Base-by-base conservation (phyloP, 35 echinoderm and acorn worm species). In the Ophiothrix spiculata region DNA sequence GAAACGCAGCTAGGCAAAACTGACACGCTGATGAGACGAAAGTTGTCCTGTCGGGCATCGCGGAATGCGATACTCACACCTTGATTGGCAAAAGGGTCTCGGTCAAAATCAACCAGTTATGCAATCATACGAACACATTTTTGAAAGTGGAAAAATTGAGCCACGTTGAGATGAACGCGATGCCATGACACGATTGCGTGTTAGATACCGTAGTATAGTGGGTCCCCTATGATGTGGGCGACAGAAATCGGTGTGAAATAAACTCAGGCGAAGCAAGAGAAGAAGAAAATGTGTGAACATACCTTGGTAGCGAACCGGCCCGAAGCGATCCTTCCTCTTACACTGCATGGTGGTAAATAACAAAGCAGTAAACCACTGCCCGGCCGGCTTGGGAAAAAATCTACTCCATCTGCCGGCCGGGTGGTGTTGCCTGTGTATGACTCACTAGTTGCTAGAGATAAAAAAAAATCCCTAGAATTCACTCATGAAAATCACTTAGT, bases 361-460 rank as follows among this genome's bases (percentile, higher is more conserved):
- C 60, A 69, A 69, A 69, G 60, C 60, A 69, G 16, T 69, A 28
- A 69, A 69, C 8, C 60, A 10, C 25, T 10, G 60, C 60, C 60
- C 23, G 60, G 60, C 60, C 60, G 60, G 42, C 60, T 69, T 69
- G 60, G 25, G 29, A 69, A 69, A 69, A 69, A 69, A 69, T 69
- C 60, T 69, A n/a, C 60, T 69, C 60, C 60, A 69, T 69, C 60
- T 69, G 60, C 60, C 60, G 60, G n/a, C n/a, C n/a, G n/a, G n/a
- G n/a, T n/a, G 42, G 60, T 69, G 60, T 69, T 10, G 60, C 42
- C 60, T 69, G n/a, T n/a, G n/a, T n/a, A 69, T 69, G 60, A 69
- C 60, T 69, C 60, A 69, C 29, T 28, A n/a, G n/a, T n/a, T n/a
- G n/a, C n/a, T n/a, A n/a, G n/a, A n/a, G n/a, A n/a, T n/a, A 10